Percentiles rank a stretch among this genome's conserved stretches.
Conservation (phyloP, 2,888 invertebrate species). For the Elmis aenea region DNA sequence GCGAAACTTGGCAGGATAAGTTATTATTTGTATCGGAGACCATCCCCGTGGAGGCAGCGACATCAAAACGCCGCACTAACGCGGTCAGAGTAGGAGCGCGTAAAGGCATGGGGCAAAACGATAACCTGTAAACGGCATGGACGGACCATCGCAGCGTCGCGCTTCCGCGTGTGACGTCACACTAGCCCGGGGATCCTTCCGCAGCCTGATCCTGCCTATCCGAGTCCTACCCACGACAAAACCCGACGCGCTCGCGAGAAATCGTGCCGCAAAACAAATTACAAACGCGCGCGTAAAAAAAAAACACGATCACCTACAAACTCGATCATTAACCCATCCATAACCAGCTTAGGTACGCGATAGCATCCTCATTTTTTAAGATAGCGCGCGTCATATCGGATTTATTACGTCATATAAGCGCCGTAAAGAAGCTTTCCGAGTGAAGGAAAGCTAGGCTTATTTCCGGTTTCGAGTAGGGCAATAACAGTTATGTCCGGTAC, state of each 20-base stretch:
- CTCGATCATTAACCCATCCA: too few relatives aligned
- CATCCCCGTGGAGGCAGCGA: neutral
- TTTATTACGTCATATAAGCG: too few relatives aligned
- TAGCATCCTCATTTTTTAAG: too few relatives aligned
- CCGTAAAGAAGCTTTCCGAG: constrained; percentile 11
- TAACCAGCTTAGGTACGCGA: too few relatives aligned
- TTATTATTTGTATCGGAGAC: too few relatives aligned
- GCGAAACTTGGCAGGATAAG: too few relatives aligned
- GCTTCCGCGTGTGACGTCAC: constrained; percentile 47
- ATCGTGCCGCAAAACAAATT: constrained; percentile 8
- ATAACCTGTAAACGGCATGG: constrained; percentile 33
- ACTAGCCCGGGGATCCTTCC: constrained; percentile 44
- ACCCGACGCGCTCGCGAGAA: constrained; percentile 23
- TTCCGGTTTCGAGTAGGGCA: constrained; percentile 26
- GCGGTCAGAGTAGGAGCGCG: too few relatives aligned
- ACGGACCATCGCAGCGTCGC: constrained; percentile 35
- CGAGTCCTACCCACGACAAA: constrained; percentile 23
- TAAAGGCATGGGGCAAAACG: constrained; percentile 12
- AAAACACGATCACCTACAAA: neutral
- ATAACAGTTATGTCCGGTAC: constrained; percentile 29
- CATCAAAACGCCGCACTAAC: neutral
- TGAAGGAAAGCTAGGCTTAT: constrained; percentile 16
- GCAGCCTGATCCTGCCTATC: constrained; percentile 36
- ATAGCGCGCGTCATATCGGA: too few relatives aligned
- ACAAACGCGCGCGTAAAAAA: neutral